These are phyloP conservation scores for Ostrea edulis DNA, from an alignment of 1,140 invertebrate species.

Conservation along the genomic window DNA sequence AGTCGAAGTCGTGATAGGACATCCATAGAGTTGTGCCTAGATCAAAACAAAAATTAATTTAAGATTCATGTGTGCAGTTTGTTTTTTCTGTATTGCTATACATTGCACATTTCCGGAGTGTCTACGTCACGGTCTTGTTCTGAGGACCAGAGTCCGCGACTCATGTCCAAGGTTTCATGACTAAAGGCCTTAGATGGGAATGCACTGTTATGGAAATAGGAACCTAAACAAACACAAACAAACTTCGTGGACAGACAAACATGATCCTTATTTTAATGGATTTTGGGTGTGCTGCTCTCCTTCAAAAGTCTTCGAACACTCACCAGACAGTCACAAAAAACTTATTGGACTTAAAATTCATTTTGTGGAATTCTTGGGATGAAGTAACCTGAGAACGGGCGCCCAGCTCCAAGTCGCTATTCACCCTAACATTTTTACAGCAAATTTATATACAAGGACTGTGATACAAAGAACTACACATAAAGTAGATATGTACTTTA, in stretches of 20 bases:
- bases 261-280: constrained; percentile 35
- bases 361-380: not conserved
- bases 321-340: constrained; percentile 15
- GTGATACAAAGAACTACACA: not conserved
- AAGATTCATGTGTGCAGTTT: constrained; percentile 27
- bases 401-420: not conserved
- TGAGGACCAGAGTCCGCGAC: not conserved
- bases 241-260: constrained; percentile 24
- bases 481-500: not conserved
- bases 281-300: constrained; percentile 29
- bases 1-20: constrained; percentile 36
- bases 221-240: constrained; percentile 34
- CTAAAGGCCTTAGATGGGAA: constrained; percentile 19
- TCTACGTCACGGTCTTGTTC: not conserved
- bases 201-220: constrained; percentile 22
- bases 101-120: constrained; percentile 9
- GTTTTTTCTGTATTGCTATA: constrained; percentile 11
- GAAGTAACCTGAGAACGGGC: not conserved
- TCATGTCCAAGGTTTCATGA: constrained; percentile 27
- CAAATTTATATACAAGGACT: not conserved
- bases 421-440: not conserved
- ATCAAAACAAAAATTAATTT: constrained; percentile 30
- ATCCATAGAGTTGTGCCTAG: not conserved
- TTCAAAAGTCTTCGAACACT: constrained; percentile 27
- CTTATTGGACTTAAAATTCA: constrained; percentile 24